A percentile compares a stretch with the other conserved stretches of the same genome.
phyloP scores from a whole-genome alignment of 2,888 invertebrate genomes.

The Troides aeacus region DNA sequence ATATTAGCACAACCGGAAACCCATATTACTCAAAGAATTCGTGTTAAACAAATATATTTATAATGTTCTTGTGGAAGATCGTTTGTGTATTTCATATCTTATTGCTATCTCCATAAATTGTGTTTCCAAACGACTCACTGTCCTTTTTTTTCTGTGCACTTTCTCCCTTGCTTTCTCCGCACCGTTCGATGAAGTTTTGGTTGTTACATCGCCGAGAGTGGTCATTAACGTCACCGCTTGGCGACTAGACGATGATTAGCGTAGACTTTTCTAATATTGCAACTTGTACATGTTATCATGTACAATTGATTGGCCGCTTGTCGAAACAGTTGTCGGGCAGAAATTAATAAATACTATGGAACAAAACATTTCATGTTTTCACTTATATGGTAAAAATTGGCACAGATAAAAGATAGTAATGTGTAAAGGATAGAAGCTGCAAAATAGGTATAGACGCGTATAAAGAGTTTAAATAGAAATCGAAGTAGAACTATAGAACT shows the following conservation, averaged over 20 bases:
- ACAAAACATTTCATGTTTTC: neutral
- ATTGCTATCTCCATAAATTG: conserved; percentile 8
- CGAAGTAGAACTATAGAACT: neutral
- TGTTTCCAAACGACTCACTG: conserved; percentile 25
- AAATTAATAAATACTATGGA: neutral
- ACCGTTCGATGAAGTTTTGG: conserved; percentile 35
- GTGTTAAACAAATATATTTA: neutral
- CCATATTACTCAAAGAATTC: neutral
- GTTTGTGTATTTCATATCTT: conserved; percentile 6
- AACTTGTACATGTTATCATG: neutral
- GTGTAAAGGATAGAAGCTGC: neutral
- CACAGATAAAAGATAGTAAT: no score
- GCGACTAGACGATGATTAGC: conserved; percentile 16
- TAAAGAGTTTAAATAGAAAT: neutral
- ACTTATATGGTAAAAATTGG: neutral
- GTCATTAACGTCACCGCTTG: conserved; percentile 25
- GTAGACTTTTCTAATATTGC: conserved; percentile 22
- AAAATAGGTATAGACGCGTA: neutral
- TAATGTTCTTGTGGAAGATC: neutral
- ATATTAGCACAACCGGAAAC: neutral
- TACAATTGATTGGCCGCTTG: neutral
- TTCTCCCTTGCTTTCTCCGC: conserved; percentile 41
- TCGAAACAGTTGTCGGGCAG: no score
- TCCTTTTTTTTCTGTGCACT: conserved; percentile 38
- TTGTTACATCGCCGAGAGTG: conserved; percentile 31